These are phyloP conservation scores for Contarinia nasturtii DNA, from an alignment of 1,140 invertebrate species.

Conservation along the genomic window DNA sequence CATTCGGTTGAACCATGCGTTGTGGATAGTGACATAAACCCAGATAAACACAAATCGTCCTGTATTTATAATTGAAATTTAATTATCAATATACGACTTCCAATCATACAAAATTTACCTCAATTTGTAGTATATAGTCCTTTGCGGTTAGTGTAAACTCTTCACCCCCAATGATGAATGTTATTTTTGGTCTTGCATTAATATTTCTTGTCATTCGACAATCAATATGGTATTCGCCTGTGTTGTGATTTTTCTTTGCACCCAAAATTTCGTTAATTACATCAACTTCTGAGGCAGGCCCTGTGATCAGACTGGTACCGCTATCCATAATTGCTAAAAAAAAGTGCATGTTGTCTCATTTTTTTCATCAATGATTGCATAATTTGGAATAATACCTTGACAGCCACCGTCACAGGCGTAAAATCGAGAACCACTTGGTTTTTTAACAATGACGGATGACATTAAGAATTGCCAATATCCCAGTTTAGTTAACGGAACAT, in stretches of 20 bases:
- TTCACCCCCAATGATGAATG: slow-evolving; percentile 10
- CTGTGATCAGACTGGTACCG: slow-evolving; percentile 53
- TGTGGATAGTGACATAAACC: neutral
- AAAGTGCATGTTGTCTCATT: too few relatives aligned
- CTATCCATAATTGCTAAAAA: slow-evolving; percentile 66
- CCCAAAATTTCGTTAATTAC: slow-evolving; percentile 7
- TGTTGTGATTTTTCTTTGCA: slow-evolving; percentile 5
- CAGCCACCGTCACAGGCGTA: slow-evolving; percentile 27
- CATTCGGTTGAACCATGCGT: neutral
- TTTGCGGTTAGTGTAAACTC: slow-evolving; percentile 7
- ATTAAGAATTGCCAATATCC: slow-evolving; percentile 24
- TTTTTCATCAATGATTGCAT: too few relatives aligned
- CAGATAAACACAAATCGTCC: neutral
- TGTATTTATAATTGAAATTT: neutral
- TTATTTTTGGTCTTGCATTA: slow-evolving; percentile 8
- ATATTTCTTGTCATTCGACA: slow-evolving; percentile 7
- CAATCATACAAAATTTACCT: neutral
- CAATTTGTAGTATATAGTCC: slow-evolving; percentile 7
- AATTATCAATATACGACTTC: neutral
- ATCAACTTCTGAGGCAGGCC: slow-evolving; percentile 32
- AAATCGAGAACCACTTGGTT: slow-evolving; percentile 7
- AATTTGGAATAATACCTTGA: too few relatives aligned
- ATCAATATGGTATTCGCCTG: neutral
- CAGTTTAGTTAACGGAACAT: slow-evolving; percentile 16
- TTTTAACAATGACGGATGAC: slow-evolving; percentile 5